Evolutionary conservation across 2,797 vertebrate genomes (phyloP).

Genomic region (Lateolabrax maculatus): DNA sequence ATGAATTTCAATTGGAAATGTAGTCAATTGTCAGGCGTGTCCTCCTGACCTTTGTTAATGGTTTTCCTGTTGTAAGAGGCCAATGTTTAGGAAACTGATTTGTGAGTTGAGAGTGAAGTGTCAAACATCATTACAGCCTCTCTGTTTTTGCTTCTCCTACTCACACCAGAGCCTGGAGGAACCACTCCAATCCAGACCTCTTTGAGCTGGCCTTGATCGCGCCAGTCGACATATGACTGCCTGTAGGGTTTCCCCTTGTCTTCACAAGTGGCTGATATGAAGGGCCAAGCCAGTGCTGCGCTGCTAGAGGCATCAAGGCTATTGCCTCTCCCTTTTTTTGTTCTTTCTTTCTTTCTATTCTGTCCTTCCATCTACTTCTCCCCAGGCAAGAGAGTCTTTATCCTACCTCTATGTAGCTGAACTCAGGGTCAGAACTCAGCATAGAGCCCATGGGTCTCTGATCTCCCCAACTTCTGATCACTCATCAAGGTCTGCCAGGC

Average conservation of each 20-base stretch:
- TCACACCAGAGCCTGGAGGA: conserved; percentile 36
- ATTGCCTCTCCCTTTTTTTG: conserved; percentile 51
- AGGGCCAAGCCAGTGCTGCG: conserved; percentile 42
- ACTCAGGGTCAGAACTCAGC: conserved; percentile 70
- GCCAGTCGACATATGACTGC: conserved; percentile 51
- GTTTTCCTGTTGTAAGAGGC: conserved; percentile 30
- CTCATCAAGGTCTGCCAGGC: conserved; percentile 70
- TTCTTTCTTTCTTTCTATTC: conserved; percentile 50
- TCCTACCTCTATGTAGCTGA: conserved; percentile 64
- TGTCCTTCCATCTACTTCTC: conserved; percentile 52
- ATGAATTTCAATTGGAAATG: conserved; percentile 55
- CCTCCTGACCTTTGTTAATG: conserved; percentile 49
- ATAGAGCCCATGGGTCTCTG: conserved; percentile 57
- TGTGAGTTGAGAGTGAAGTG: conserved; percentile 37
- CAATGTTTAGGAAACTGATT: conserved; percentile 51
- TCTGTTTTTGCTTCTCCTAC: conserved; percentile 17
- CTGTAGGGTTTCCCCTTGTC: conserved; percentile 48
- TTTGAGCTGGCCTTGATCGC: conserved; percentile 61
- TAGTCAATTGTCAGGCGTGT: conserved; percentile 44
- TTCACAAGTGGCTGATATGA: conserved; percentile 68
- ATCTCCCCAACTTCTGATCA: conserved; percentile 74
- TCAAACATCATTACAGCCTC: conserved; percentile 54
- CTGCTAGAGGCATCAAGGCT: conserved; percentile 68
- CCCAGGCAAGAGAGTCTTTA: conserved; percentile 65
- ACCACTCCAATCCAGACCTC: conserved; percentile 34